Evolutionary conservation across 2,113 vertebrate species (phyloP), one percentile per base, ranked within the genome.

Genomic region (Calyptommatus sinebrachiatus): DNA sequence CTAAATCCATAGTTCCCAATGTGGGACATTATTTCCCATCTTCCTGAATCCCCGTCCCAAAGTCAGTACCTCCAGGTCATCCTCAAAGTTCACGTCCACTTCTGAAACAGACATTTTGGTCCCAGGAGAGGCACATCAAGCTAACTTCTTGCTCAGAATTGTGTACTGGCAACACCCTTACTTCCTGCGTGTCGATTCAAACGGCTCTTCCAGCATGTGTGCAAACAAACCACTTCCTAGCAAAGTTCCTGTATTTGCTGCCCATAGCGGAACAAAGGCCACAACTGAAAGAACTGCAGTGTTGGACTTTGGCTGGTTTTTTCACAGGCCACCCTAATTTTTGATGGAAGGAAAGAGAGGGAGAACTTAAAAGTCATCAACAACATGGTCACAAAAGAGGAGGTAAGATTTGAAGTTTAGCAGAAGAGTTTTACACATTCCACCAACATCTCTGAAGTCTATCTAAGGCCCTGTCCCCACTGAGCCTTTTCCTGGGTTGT

Each of bases 151-250:
- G 35, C 24, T 48, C 8, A 26, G 48, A 61, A 76, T 65, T 81
- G 79, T 45, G 53, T 70, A 66, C 66, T 70, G 73, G 57, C 79
- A 76, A 61, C 79, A 76, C 79, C 73, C 79, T 81, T 73, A 81
- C 20, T 81, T 81, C 79, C 79, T 81, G 79, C 65, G n/a, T 76
- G 66, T 70, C 61, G 73, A 75, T 70, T 75, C 53, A 62, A 81
- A 81, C 21, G 20, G 65, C n/a, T 26, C 50, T 75, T 81, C 72
- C n/a, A 75, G 73, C 35, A 41, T 76, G n/a, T 81, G 79, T 70
- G 79, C 79, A 81, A 81, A 81, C 66, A 81, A 81, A 81, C 79
- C 79, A 81, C 79, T 81, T 81, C 79, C 79, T 81, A 69, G 48
- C 73, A 70, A n/a, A 81, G 79, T 81, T 81, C 79, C 79, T 81